Percentiles rank a stretch among this genome's conserved stretches.
phyloP scores from a whole-genome alignment of 2,113 vertebrate species.

The Cinclus cinclus region DNA sequence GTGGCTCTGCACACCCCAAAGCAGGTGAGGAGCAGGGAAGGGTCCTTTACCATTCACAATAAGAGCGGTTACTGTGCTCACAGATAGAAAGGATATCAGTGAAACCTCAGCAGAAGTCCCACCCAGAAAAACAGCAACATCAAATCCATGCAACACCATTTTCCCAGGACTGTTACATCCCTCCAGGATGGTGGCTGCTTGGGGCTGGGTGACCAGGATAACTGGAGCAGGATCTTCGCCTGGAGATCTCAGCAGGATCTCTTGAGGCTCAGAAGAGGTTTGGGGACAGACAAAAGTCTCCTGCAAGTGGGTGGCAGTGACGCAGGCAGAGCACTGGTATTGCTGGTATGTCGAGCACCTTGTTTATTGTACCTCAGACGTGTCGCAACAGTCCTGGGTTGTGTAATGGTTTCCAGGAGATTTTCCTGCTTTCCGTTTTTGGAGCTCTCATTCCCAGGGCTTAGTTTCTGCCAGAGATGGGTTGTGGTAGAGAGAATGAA shows the following conservation, averaged over 20 bases:
- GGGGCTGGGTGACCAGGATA: neutral
- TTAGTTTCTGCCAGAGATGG: slow-evolving; percentile 5
- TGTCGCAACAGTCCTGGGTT: slow-evolving; percentile 40
- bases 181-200: neutral
- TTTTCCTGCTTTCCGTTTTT: slow-evolving; percentile 10
- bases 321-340: slow-evolving; percentile 1
- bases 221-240: neutral
- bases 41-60: neutral
- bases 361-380: neutral
- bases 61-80: neutral
- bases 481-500: neutral
- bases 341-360: slow-evolving; percentile 46
- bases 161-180: neutral
- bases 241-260: neutral
- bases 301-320: slow-evolving; percentile 39
- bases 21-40: accelerated
- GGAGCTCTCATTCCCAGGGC: neutral
- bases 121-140: neutral
- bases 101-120: neutral
- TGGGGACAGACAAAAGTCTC: slow-evolving; percentile 15
- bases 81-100: neutral
- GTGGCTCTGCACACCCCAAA: neutral
- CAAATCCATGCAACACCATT: neutral
- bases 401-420: slow-evolving; percentile 44
- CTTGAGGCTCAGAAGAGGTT: neutral